Conservation (phyloP, 1,140 invertebrate genomes). For the Centruroides sculpturatus region DNA sequence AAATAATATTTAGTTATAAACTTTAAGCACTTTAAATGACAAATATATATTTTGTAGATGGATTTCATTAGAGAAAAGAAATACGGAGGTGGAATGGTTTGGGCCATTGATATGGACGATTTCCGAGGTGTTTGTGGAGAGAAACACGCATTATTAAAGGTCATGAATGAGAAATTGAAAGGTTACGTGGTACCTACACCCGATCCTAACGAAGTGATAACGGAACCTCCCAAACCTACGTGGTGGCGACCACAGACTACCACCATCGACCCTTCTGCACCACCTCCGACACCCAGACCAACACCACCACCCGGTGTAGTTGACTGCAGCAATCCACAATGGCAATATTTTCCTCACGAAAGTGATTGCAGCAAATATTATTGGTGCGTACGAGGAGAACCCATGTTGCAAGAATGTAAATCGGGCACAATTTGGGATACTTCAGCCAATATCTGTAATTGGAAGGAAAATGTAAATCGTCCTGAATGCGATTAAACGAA, state of each 20-base stretch:
- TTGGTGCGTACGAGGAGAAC: slow-evolving; percentile 24
- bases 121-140: slow-evolving; percentile 18
- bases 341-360: slow-evolving; percentile 8
- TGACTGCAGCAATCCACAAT: not conserved
- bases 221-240: slow-evolving; percentile 11
- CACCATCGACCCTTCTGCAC: not conserved
- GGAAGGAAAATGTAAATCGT: slow-evolving; percentile 1
- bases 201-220: slow-evolving; percentile 9
- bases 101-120: slow-evolving; percentile 31
- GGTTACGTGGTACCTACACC: slow-evolving; percentile 49
- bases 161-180: slow-evolving; percentile 58
- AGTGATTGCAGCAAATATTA: slow-evolving; percentile 23
- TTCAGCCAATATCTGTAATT: slow-evolving; percentile 15
- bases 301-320: slow-evolving; percentile 7
- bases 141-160: slow-evolving; percentile 27
- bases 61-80: slow-evolving; percentile 21
- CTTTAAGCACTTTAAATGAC: slow-evolving; percentile 7
- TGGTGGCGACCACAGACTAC: slow-evolving; percentile 10
- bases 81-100: slow-evolving; percentile 33
- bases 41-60: slow-evolving; percentile 17
- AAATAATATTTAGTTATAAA: not conserved
- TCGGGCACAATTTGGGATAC: slow-evolving; percentile 20
- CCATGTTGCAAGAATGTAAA: slow-evolving; percentile 20
- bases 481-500: too few relatives aligned
- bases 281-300: slow-evolving; percentile 4